Conservation (phyloP, 37 sponge, comb jelly and placozoan genomes). For the Theonella swinhoei region DNA sequence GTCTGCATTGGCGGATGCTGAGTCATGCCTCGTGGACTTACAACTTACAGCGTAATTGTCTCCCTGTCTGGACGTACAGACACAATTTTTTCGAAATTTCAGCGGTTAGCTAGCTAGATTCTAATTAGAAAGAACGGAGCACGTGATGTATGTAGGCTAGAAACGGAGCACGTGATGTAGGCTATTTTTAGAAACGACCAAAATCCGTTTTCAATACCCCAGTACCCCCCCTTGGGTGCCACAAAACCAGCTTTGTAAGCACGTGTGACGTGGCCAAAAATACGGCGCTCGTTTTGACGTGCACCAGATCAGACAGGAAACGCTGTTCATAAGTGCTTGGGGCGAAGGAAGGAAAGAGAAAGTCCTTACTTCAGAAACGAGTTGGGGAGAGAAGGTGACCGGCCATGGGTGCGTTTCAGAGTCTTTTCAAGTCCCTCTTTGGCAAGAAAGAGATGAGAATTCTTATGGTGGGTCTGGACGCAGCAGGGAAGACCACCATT, state of each 20-base stretch:
- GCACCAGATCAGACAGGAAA: slow-evolving; percentile 12
- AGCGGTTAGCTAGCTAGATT: no score
- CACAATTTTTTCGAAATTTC: no score
- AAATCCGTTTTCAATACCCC: background rate
- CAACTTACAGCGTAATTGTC: no score
- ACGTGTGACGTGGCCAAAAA: slow-evolving; percentile 45
- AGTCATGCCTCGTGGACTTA: no score
- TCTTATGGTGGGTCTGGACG: slow-evolving; percentile 98
- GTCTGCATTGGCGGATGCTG: no score
- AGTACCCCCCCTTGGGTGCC: slow-evolving; percentile 21
- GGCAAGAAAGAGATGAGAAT: slow-evolving; percentile 99
- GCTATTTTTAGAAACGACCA: background rate
- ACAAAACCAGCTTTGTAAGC: background rate
- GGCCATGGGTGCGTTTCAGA: slow-evolving; percentile 70
- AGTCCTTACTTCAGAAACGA: background rate
- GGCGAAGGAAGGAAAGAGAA: background rate
- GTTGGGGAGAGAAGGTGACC: slow-evolving; percentile 1
- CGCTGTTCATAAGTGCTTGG: no score
- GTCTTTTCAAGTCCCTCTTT: slow-evolving; percentile 90
- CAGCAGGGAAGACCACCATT: slow-evolving; percentile 99
- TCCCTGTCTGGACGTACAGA: no score
- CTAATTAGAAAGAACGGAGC: no score
- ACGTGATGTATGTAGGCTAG: no score
- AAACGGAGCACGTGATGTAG: background rate
- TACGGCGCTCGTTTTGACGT: slow-evolving; percentile 31